Base-by-base conservation (phyloP, 2,888 invertebrate species). In the Zeuzera pyrina region DNA sequence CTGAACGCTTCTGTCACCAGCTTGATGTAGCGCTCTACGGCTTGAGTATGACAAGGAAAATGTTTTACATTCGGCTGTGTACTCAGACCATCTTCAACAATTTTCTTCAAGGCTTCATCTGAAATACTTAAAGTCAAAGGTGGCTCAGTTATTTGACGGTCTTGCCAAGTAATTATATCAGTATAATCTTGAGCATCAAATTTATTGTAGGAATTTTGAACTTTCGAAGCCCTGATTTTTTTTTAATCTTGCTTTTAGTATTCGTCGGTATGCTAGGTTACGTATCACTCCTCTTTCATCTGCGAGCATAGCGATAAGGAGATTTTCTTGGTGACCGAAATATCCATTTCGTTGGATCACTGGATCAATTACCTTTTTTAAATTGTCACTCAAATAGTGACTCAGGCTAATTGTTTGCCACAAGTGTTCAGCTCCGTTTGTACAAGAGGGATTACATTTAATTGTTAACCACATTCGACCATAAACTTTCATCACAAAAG, bases 1-100 rank as follows among this genome's bases (percentile, higher is more conserved):
- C 15, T 21, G 12, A 37, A 39, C n/a, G 39, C 35, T 34, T 42
- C 38, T 13, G 42, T 39, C 16, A 42, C 42, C 15, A 39, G 15
- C 26, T 42, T 39, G 10, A 42, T 33, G 13, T 35, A 39, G 13
- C 33, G 24, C 26, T 38, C 38, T 12, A 25, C 26, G 4, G 38
- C 33, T 23, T 32, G 35, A 6, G 33, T 38, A 27, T 41, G 38
- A 12, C 41, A 33, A 8, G 41, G 34, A 31, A 28, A 21, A 14
- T 26, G 2, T 30, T 11, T 2, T 5, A 19, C 8, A 19, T 19
- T 19, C 19, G 5, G 6, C 8, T 19, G 19, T 19, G 19, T 19
- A 19, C 2, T 8, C 6, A 19, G 19, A 19, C 19, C 19, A 8
- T 19, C 8, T 19, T 19, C 19, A 19, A 19, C 19, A 19, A 19